Evolutionary conservation across 2,888 invertebrate species (phyloP).

Genomic region (Cryptus viduatorius): DNA sequence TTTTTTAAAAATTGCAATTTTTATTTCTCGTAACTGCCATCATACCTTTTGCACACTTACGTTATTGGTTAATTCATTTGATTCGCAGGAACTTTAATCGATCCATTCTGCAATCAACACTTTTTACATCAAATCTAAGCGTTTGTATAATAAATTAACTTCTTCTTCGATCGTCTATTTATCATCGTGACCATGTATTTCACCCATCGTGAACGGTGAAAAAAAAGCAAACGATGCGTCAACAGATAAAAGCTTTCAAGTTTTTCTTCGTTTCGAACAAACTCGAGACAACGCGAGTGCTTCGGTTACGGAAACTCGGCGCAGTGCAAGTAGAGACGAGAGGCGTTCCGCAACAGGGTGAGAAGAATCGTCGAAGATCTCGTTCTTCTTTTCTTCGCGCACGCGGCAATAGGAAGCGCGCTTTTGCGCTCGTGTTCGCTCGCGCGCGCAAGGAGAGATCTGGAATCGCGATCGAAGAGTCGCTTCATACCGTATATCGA

Average conservation of each 20-base stretch:
- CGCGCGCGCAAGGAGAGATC: conserved; percentile 47
- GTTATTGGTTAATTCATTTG: conserved; percentile 21
- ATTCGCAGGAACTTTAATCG: not conserved
- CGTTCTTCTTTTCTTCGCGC: conserved; percentile 34
- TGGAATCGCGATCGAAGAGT: conserved; percentile 57
- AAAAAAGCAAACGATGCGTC: conserved; percentile 35
- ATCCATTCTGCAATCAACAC: conserved; percentile 34
- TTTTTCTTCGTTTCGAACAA: conserved; percentile 41
- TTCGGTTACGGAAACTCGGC: conserved; percentile 29
- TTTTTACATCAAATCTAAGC: conserved; percentile 21
- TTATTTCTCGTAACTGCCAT: not conserved
- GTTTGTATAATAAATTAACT: conserved; percentile 46
- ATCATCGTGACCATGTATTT: not conserved
- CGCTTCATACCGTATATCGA: conserved; percentile 62
- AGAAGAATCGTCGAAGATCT: conserved; percentile 61
- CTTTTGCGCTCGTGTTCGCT: not conserved
- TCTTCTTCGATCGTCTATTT: conserved; percentile 19
- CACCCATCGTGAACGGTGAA: not conserved
- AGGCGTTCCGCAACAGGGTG: conserved; percentile 49
- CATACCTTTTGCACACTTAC: conserved; percentile 28
- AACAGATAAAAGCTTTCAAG: conserved; percentile 65
- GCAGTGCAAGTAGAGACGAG: not conserved
- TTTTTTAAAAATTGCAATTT: no score
- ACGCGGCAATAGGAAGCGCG: conserved; percentile 7
- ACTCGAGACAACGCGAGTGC: conserved; percentile 17